These are phyloP conservation scores for Julus scandinavius DNA, from an alignment of 2,888 invertebrate species.

Conservation along the genomic window DNA sequence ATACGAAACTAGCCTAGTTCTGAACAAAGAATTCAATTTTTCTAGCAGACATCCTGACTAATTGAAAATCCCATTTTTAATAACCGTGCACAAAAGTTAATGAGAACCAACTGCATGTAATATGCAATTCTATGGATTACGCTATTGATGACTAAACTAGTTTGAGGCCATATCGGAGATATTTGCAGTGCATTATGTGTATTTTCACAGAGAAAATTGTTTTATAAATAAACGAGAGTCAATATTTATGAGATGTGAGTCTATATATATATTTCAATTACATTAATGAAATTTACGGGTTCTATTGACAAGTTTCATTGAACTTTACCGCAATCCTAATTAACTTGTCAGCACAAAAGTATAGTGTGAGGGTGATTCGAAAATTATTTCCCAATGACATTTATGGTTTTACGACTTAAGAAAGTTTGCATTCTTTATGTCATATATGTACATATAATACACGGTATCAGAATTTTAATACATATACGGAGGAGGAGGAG, in stretches of 20 bases:
- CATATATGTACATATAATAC: background rate
- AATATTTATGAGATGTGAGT: constrained; percentile 17
- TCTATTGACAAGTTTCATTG: constrained; percentile 42
- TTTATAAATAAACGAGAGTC: constrained; percentile 1
- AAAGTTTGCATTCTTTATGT: background rate
- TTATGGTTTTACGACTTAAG: constrained; percentile 7
- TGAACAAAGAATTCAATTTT: background rate
- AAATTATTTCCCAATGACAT: background rate
- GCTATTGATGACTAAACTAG: background rate
- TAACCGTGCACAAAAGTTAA: background rate
- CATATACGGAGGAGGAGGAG: background rate
- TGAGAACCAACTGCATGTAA: background rate
- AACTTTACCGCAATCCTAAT: constrained; percentile 27
- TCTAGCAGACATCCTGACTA: background rate
- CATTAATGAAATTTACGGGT: background rate
- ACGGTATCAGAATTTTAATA: background rate
- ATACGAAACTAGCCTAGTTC: background rate
- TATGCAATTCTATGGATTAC: background rate
- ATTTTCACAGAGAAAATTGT: background rate
- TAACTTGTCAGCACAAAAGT: background rate
- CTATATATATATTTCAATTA: constrained; percentile 10
- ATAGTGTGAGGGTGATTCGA: background rate
- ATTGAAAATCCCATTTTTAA: constrained; percentile 34
- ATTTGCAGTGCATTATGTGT: background rate
- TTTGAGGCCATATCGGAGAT: background rate